Evolutionary conservation across 37 sponge, comb jelly and placozoan genomes (phyloP).

Genomic region (Beroe forskalii): DNA sequence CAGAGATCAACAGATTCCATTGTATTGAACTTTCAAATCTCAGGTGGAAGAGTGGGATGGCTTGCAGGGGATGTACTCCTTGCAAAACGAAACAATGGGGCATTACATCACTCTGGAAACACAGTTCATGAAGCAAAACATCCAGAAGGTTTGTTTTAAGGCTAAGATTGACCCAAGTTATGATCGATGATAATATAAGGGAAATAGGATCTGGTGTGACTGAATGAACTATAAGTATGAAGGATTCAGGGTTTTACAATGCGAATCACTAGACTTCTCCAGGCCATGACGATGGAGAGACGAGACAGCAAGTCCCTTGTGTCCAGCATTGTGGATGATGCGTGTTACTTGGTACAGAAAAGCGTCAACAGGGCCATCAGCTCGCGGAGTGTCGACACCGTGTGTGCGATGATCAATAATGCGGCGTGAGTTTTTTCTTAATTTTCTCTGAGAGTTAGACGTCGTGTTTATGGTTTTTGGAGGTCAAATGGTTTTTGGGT

Average conservation of each 20-base stretch:
- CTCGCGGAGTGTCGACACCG: constrained; percentile 19
- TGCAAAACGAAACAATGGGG: constrained; percentile 44
- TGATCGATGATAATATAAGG: no score
- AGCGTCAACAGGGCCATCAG: constrained; percentile 53
- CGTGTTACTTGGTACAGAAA: constrained; percentile 44
- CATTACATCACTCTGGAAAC: constrained; percentile 57
- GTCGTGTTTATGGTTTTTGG: no score
- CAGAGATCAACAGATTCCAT: neutral
- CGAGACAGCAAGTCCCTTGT: constrained; percentile 21
- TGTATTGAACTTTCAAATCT: no score
- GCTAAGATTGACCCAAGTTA: no score
- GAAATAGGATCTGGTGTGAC: neutral
- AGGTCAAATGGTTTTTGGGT: no score
- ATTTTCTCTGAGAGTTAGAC: neutral
- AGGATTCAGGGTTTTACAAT: no score
- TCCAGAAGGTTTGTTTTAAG: constrained; percentile 21
- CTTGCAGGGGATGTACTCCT: neutral
- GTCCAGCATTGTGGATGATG: constrained; percentile 45
- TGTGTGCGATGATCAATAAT: constrained; percentile 59
- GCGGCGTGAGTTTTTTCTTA: constrained; percentile 30
- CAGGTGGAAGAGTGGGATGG: constrained; percentile 26
- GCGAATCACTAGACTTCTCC: no score
- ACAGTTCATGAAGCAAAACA: constrained; percentile 41
- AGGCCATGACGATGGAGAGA: constrained; percentile 10
- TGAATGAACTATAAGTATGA: no score